phyloP scores from a whole-genome alignment of 1,140 invertebrate species.

The Lordiphosa collinella region DNA sequence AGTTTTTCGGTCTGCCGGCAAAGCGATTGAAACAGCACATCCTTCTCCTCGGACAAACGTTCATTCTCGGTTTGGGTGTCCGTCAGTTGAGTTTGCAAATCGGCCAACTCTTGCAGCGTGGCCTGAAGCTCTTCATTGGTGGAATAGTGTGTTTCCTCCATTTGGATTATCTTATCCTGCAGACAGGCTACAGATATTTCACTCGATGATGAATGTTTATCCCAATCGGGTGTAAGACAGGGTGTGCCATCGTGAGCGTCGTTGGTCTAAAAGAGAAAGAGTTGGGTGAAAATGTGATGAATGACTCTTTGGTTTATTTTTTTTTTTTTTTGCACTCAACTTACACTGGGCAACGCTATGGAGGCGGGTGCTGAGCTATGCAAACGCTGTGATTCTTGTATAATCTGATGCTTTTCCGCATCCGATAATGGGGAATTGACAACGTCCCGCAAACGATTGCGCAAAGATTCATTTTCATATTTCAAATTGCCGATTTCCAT shows the following conservation, averaged over 20 bases:
- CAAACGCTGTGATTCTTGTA: slow-evolving; percentile 85
- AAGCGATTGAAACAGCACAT: slow-evolving; percentile 92
- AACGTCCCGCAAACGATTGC: slow-evolving; percentile 87
- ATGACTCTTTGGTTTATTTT: slow-evolving; percentile 15
- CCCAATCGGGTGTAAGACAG: slow-evolving; percentile 89
- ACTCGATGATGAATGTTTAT: slow-evolving; percentile 92
- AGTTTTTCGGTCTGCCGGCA: slow-evolving; percentile 95
- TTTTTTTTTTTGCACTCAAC: too few species aligned
- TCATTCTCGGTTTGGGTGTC: slow-evolving; percentile 94
- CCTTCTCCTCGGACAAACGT: slow-evolving; percentile 91
- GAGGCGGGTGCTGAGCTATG: slow-evolving; percentile 84
- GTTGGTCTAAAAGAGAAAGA: slow-evolving; percentile 31
- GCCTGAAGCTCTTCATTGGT: slow-evolving; percentile 98
- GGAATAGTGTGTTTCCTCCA: slow-evolving; percentile 84
- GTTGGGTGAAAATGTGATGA: background rate
- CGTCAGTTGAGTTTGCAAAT: slow-evolving; percentile 91
- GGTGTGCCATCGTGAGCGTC: slow-evolving; percentile 81
- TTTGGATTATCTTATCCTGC: slow-evolving; percentile 93
- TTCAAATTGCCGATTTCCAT: slow-evolving; percentile 84
- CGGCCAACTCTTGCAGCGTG: slow-evolving; percentile 94
- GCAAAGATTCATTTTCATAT: slow-evolving; percentile 87
- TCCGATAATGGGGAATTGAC: slow-evolving; percentile 90
- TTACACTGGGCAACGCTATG: slow-evolving; percentile 82
- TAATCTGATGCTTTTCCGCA: slow-evolving; percentile 88
- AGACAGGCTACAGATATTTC: slow-evolving; percentile 95